A percentile compares a stretch with the other conserved stretches of the same genome.
Conservation (phyloP, 2,797 vertebrate species). For the Micrastur ruficollis region DNA sequence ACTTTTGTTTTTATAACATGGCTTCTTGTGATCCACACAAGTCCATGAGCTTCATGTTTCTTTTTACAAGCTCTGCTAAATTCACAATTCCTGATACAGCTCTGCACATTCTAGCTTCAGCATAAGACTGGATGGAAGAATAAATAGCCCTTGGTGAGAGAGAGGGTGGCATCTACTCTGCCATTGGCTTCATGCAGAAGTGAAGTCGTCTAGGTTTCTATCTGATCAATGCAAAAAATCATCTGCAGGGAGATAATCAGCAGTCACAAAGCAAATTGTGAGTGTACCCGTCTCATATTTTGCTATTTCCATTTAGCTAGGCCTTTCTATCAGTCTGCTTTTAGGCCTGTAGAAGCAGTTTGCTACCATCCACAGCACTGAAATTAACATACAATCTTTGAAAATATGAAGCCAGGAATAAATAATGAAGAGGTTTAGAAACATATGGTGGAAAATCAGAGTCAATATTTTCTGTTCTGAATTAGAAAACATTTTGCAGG, state of each 20-base stretch:
- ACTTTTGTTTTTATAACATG: not conserved
- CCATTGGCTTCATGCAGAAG: not conserved
- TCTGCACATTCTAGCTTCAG: not conserved
- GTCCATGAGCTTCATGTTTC: rapidly evolving
- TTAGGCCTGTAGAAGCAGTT: not conserved
- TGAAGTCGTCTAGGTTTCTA: not conserved
- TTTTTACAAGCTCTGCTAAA: not conserved
- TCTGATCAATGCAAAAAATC: not conserved
- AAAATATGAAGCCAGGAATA: not conserved
- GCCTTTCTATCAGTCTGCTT: not conserved
- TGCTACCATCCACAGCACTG: not conserved
- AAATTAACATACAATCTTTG: not conserved
- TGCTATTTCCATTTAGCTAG: not conserved
- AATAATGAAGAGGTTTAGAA: not conserved
- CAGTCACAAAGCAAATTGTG: not conserved
- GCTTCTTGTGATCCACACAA: not conserved
- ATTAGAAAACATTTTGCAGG: not conserved
- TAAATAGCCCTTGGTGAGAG: not conserved
- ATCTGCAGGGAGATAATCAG: not conserved
- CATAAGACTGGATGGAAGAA: not conserved
- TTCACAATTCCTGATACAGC: not conserved
- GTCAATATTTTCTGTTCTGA: not conserved
- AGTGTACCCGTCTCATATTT: rapidly evolving
- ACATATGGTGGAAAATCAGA: not conserved
- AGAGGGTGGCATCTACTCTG: not conserved